Evolutionary conservation across 2,888 invertebrate genomes (phyloP).

Genomic region (Lithophane socia): DNA sequence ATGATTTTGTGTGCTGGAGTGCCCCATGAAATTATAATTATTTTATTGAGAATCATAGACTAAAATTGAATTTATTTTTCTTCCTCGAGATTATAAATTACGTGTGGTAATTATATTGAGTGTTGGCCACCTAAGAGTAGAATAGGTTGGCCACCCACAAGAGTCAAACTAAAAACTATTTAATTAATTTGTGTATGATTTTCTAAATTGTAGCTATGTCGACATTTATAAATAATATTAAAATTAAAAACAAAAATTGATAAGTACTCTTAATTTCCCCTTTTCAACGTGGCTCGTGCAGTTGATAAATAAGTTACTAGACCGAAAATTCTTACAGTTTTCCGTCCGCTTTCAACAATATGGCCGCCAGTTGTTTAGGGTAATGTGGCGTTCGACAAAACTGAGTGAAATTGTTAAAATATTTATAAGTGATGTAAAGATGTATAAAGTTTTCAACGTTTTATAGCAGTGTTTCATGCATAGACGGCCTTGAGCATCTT

Average conservation of each 20-base stretch:
- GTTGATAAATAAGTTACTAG: slow-evolving; percentile 64
- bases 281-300: slow-evolving; percentile 20
- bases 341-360: slow-evolving; percentile 89
- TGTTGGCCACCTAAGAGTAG: slow-evolving; percentile 43
- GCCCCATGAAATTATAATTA: background rate
- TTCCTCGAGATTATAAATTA: background rate
- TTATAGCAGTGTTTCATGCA: slow-evolving; percentile 89
- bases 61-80: slow-evolving; percentile 26
- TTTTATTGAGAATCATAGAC: slow-evolving; percentile 55
- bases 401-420: slow-evolving; percentile 88
- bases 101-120: slow-evolving; percentile 56
- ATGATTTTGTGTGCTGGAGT: background rate
- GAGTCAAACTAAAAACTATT: slow-evolving; percentile 65
- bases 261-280: slow-evolving; percentile 5
- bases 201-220: slow-evolving; percentile 31
- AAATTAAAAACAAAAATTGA: slow-evolving; percentile 46
- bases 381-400: slow-evolving; percentile 90
- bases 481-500: slow-evolving; percentile 82
- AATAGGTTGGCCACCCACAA: slow-evolving; percentile 45
- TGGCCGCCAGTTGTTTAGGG: slow-evolving; percentile 91
- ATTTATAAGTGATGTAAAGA: slow-evolving; percentile 87
- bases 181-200: slow-evolving; percentile 25
- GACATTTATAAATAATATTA: slow-evolving; percentile 20
- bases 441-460: slow-evolving; percentile 87
- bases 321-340: slow-evolving; percentile 77